These are phyloP conservation scores for Coptodon rendalli DNA, from an alignment of 2,113 vertebrate genomes.

Conservation along the genomic window DNA sequence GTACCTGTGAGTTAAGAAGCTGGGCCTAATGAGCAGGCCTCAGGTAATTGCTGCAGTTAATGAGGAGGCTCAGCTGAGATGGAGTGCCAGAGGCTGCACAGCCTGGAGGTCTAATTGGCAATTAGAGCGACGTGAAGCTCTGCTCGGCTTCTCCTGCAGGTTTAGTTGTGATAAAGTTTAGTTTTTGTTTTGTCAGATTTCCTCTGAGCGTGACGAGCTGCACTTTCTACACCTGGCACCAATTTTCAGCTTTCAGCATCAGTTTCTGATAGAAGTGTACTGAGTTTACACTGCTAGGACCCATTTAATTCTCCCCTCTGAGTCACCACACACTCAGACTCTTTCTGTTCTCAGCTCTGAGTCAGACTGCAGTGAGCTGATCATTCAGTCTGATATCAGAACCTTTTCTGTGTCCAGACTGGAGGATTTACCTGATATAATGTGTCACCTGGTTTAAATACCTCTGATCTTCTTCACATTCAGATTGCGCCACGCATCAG, in stretches of 20 bases:
- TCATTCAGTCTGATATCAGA: background rate
- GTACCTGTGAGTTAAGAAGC: background rate
- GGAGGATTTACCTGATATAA: background rate
- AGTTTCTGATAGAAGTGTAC: background rate
- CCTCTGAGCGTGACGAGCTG: background rate
- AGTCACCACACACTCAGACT: background rate
- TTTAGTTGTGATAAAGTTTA: accelerated
- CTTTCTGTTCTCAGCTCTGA: background rate
- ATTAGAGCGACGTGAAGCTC: background rate
- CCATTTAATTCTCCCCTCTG: background rate
- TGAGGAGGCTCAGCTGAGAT: background rate
- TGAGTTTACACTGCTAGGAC: background rate
- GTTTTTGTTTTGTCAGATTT: background rate
- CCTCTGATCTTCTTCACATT: background rate
- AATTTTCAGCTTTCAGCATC: background rate
- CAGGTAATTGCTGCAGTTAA: background rate
- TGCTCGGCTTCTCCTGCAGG: background rate
- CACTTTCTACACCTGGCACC: background rate
- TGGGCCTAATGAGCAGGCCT: background rate
- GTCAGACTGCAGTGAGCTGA: background rate
- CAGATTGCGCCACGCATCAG: background rate
- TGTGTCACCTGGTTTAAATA: background rate
- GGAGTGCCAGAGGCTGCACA: background rate
- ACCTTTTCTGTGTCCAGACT: background rate
- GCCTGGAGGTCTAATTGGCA: background rate